phyloP scores from a whole-genome alignment of 1,140 invertebrate genomes.

The Hermetia illucens region DNA sequence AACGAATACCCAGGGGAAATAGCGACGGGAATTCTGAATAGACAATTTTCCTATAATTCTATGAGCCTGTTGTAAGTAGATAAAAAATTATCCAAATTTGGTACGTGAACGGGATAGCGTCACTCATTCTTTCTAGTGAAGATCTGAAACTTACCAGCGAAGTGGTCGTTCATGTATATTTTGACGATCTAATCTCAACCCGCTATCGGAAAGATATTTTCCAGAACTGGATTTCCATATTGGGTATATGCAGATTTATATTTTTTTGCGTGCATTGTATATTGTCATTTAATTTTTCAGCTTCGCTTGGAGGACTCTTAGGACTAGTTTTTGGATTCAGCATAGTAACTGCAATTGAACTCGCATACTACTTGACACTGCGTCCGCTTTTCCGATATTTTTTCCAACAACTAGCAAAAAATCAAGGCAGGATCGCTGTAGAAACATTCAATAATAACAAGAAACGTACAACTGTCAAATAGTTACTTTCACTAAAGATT shows the following conservation, averaged over 20 bases:
- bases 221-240: slow-evolving; percentile 35
- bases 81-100: slow-evolving; percentile 2
- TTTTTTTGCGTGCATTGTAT: slow-evolving; percentile 3
- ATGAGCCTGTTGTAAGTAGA: slow-evolving; percentile 11
- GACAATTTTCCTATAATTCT: slow-evolving; percentile 10
- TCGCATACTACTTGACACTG: slow-evolving; percentile 46
- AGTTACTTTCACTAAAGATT: too few relatives aligned
- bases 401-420: too few relatives aligned
- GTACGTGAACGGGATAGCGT: too few relatives aligned
- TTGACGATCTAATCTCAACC: slow-evolving; percentile 41
- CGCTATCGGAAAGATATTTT: slow-evolving; percentile 42
- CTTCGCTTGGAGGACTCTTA: slow-evolving; percentile 49
- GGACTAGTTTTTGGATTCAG: slow-evolving; percentile 52
- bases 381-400: slow-evolving; percentile 34
- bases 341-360: slow-evolving; percentile 48
- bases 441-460: too few relatives aligned
- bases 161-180: slow-evolving; percentile 45
- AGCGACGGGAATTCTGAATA: slow-evolving; percentile 33
- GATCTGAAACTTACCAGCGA: slow-evolving; percentile 30
- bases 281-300: slow-evolving; percentile 32
- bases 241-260: slow-evolving; percentile 16
- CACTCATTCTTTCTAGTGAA: slow-evolving; percentile 27
- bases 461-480: too few relatives aligned
- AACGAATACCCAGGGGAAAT: slow-evolving; percentile 39
- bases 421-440: too few relatives aligned